Evolutionary conservation across 2,113 vertebrate genomes (phyloP), one percentile per base, ranked within the genome.

Genomic region (Peromyscus maniculatus): DNA sequence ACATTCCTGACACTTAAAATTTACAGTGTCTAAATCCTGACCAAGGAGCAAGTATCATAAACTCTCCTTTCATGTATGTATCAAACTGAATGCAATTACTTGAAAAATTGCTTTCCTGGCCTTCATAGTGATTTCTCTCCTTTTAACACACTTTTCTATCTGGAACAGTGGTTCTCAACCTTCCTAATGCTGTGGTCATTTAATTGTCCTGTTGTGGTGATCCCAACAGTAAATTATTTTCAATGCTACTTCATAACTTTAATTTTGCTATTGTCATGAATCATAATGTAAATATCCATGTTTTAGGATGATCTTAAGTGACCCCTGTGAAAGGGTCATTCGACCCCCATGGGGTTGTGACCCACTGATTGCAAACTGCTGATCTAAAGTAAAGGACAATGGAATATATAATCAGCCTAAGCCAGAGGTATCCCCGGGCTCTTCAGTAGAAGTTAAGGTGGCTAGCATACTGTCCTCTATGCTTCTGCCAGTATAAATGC

Each of bases 401-500:
- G 33, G 33, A 78, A 91, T 43, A 43, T 49, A 69, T 74, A 95
- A 87, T 74, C 72, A 64, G 15, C 15, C 22, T 7, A 91, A 13
- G n/a, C 17, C 33, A 96, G 87, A 92, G 15, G 0, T 5, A 87
- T 52, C 19, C 36, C 21, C 36, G 28, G 79, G 66, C 71, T 97
- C 39, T 43, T 90, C 46, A 55, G 22, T 2, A 93, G 67, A 92
- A 86, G 87, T 67, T 75, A 89, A 91, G 57, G 69, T 39, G 71
- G 74, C 28, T 57, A 87, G 10, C 33, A 93, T 49, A 80, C 64
- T 89, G 33, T 66, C 12, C 22, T 79, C 94, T 67, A 91, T 78
- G 91, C 6, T 13, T 91, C 39, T 91, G 72, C 67, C 91, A 96
- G 74, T 5, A 97, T 87, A 97, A 95, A 91, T 21, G 52, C 75